Percentiles rank a stretch among this genome's conserved stretches.
phyloP scores from a whole-genome alignment of 1,140 invertebrate genomes.

The Cephus cinctus region DNA sequence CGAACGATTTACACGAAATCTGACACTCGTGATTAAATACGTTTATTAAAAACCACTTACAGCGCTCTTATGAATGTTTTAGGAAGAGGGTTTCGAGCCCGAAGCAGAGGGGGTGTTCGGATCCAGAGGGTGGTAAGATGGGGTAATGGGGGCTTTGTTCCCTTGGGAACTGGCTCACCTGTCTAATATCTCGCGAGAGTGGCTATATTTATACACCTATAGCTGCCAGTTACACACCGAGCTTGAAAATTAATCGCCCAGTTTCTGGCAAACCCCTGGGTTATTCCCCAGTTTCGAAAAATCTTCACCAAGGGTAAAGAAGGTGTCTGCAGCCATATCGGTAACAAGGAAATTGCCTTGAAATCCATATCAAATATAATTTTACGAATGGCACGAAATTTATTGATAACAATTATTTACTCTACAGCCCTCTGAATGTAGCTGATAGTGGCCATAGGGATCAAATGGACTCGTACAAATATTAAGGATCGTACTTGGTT shows the following conservation, averaged over 20 bases:
- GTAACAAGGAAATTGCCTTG: not conserved
- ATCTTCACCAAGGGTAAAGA: too few relatives aligned
- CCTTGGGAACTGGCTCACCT: slow-evolving; percentile 48
- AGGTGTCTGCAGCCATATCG: not conserved
- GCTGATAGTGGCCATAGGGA: too few relatives aligned
- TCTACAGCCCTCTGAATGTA: too few relatives aligned
- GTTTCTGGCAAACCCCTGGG: slow-evolving; percentile 21
- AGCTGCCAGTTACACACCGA: slow-evolving; percentile 26
- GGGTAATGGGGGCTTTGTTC: slow-evolving; percentile 49
- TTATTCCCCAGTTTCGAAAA: too few relatives aligned
- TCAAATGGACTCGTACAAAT: too few relatives aligned
- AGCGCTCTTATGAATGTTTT: slow-evolving; percentile 43
- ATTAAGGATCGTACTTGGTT: too few relatives aligned
- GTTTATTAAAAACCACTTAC: slow-evolving; percentile 52
- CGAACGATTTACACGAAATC: slow-evolving; percentile 38
- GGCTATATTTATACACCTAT: slow-evolving; percentile 38
- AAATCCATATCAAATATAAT: not conserved
- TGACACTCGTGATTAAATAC: slow-evolving; percentile 47
- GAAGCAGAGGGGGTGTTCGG: slow-evolving; percentile 23
- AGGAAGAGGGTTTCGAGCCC: slow-evolving; percentile 21
- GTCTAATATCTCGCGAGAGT: slow-evolving; percentile 50
- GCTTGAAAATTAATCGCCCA: slow-evolving; percentile 37
- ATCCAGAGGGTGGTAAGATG: slow-evolving; percentile 36
- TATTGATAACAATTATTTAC: too few relatives aligned
- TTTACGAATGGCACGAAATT: too few relatives aligned